Conservation (phyloP, 2,113 vertebrate genomes). For the Sminthopsis crassicaudata region DNA sequence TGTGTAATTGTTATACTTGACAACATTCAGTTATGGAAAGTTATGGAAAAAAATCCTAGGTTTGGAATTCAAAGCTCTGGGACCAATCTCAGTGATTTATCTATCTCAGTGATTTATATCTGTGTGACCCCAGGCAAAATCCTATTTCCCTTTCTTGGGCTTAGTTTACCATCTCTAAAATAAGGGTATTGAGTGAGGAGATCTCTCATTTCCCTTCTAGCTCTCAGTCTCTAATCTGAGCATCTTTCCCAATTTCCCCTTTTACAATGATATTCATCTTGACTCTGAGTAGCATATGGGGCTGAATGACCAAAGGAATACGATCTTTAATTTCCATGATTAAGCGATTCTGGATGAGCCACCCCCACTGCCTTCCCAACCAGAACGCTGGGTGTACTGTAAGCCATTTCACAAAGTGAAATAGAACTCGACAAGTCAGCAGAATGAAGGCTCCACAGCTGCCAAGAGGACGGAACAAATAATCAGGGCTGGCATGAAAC, state of each 20-base stretch:
- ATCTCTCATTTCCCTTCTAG: neutral
- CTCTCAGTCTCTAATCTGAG: neutral
- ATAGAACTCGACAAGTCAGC: neutral
- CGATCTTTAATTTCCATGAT: neutral
- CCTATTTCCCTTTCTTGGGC: neutral
- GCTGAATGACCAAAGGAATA: neutral
- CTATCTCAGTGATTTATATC: neutral
- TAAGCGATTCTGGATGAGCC: neutral
- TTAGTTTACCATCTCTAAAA: neutral
- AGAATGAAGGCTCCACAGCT: neutral
- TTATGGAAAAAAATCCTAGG: neutral
- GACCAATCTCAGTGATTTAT: neutral
- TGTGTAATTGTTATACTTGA: neutral
- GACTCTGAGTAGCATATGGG: neutral
- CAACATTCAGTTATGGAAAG: neutral
- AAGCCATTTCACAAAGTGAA: neutral
- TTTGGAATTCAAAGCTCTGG: neutral
- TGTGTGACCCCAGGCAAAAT: neutral
- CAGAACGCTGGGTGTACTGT: accelerated
- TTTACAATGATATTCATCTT: neutral
- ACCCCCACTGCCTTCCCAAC: neutral
- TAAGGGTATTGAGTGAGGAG: neutral
- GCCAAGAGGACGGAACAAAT: neutral
- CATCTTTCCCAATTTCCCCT: neutral
- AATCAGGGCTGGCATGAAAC: accelerated